Conservation (phyloP, 2,797 vertebrate genomes). For the Leptatherina wallacei region DNA sequence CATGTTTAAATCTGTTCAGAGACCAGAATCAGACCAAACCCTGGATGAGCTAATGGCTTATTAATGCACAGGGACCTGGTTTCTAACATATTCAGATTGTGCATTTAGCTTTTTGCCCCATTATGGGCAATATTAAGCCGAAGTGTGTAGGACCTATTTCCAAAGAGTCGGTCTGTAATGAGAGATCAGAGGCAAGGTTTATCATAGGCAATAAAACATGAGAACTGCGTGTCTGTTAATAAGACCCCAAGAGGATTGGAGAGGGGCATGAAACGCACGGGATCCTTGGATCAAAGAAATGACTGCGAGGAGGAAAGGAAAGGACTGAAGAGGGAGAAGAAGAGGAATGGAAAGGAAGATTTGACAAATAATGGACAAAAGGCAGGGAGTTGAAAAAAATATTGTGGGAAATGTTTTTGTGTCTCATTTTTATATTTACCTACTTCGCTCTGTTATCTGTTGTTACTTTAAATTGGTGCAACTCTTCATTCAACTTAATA, state of each 20-base stretch:
- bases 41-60: constrained; percentile 67
- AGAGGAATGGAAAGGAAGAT: not conserved
- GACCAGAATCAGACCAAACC: constrained; percentile 48
- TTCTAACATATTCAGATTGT: constrained; percentile 63
- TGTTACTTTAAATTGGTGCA: not conserved
- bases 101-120: constrained; percentile 78
- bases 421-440: constrained; percentile 18
- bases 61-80: constrained; percentile 72
- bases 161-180: constrained; percentile 77
- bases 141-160: constrained; percentile 73
- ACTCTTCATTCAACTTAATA: constrained; percentile 14
- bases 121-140: constrained; percentile 76
- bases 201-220: constrained; percentile 84
- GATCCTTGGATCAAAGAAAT: constrained; percentile 76
- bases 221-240: constrained; percentile 82
- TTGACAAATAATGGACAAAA: constrained; percentile 29
- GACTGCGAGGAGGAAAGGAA: constrained; percentile 54
- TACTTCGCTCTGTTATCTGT: constrained; percentile 17
- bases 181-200: constrained; percentile 83
- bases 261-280: constrained; percentile 63
- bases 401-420: constrained; percentile 20
- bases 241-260: constrained; percentile 79
- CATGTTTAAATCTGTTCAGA: constrained; percentile 41
- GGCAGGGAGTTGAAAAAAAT: constrained; percentile 22
- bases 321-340: constrained; percentile 1